phyloP scores from a whole-genome alignment of 2,888 invertebrate species.

The Napeogenes inachia region DNA sequence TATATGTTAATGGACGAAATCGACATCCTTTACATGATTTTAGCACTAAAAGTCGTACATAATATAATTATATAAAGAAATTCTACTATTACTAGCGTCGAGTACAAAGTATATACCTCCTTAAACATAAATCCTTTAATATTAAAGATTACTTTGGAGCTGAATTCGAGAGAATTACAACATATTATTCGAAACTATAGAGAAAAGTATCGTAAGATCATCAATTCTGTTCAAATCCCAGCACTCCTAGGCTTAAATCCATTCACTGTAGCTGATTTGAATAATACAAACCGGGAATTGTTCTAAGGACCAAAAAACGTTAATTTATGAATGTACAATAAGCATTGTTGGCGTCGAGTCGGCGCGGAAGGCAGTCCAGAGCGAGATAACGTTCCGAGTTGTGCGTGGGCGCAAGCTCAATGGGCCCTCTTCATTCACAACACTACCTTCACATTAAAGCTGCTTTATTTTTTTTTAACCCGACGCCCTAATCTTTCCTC shows the following conservation, averaged over 20 bases:
- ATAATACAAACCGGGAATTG: conserved; percentile 51
- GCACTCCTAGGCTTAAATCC: conserved; percentile 43
- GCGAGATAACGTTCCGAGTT: conserved; percentile 47
- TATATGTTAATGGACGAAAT: too few relatives aligned
- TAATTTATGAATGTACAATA: conserved; percentile 48
- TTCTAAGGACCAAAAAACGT: conserved; percentile 48
- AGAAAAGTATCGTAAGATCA: conserved; percentile 33
- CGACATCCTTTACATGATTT: too few relatives aligned
- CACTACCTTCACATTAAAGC: conserved; percentile 72
- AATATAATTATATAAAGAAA: too few relatives aligned
- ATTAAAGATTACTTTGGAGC: too few relatives aligned
- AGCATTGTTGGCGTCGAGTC: conserved; percentile 47
- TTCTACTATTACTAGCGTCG: too few relatives aligned
- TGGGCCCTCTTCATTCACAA: conserved; percentile 76
- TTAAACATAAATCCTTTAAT: too few relatives aligned
- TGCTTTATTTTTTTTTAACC: conserved; percentile 60
- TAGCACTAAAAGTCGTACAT: too few relatives aligned
- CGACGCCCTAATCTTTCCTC: conserved; percentile 70
- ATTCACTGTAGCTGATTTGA: conserved; percentile 49
- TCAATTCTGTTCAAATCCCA: conserved; percentile 38
- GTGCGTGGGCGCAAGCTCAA: conserved; percentile 73
- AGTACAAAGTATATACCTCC: too few relatives aligned
- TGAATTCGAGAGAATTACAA: conserved; percentile 18
- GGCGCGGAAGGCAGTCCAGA: conserved; percentile 38
- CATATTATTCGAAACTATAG: conserved; percentile 35